Percentiles rank a stretch among this genome's conserved stretches.
These are phyloP conservation scores for Galeruca laticollis DNA, from an alignment of 2,888 invertebrate genomes.

Conservation along the genomic window DNA sequence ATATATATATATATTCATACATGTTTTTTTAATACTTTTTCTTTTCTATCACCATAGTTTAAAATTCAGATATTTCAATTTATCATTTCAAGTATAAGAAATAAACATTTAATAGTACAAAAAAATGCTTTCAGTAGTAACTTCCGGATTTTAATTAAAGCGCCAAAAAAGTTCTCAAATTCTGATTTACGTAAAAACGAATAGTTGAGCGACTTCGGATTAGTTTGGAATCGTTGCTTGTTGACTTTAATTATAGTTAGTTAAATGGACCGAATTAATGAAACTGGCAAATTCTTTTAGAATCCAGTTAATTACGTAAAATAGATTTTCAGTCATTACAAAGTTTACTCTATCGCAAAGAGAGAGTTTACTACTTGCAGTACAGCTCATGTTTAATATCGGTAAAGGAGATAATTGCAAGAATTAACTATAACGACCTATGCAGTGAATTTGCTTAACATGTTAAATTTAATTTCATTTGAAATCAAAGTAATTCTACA, in stretches of 20 bases:
- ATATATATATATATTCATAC: no score
- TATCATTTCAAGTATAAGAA: constrained; percentile 9
- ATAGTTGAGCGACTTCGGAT: constrained; percentile 28
- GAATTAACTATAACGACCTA: no score
- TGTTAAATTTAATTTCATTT: no score
- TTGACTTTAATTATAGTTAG: constrained; percentile 20
- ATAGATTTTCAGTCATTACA: background rate
- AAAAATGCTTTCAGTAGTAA: constrained; percentile 21
- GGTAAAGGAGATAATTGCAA: no score
- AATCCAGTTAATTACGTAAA: background rate
- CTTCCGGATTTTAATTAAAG: constrained; percentile 26
- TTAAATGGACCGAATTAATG: constrained; percentile 5
- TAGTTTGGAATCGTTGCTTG: constrained; percentile 21
- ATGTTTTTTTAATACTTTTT: no score
- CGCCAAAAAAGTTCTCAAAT: constrained; percentile 14
- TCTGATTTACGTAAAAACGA: constrained; percentile 26
- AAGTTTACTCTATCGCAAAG: background rate
- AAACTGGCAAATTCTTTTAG: background rate
- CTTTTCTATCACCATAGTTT: no score
- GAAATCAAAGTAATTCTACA: no score
- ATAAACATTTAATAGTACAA: constrained; percentile 10
- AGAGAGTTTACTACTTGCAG: background rate
- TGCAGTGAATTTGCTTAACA: no score
- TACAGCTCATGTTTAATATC: background rate
- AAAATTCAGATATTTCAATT: background rate